These are phyloP conservation scores for Noctuana brunneofusca DNA, from an alignment of 2,888 invertebrate species.

Conservation along the genomic window DNA sequence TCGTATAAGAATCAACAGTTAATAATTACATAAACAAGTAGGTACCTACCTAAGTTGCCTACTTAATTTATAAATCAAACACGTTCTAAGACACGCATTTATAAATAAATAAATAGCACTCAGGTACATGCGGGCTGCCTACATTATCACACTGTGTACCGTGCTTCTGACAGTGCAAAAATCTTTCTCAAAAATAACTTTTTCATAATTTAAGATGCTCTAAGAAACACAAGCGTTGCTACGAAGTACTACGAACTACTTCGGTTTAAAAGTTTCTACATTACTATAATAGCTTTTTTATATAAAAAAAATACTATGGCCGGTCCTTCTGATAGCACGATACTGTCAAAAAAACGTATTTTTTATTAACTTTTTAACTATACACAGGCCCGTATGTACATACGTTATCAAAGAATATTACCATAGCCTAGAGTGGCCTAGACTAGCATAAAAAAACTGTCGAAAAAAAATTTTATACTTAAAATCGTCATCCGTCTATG, in stretches of 20 bases:
- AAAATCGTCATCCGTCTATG: too few species aligned
- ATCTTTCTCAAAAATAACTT: background rate
- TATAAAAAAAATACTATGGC: conserved; percentile 25
- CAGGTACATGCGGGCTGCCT: conserved; percentile 18
- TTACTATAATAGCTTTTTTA: conserved; percentile 15
- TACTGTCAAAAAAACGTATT: background rate
- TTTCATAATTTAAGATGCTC: conserved; percentile 2
- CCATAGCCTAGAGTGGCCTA: too few species aligned
- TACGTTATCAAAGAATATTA: too few species aligned
- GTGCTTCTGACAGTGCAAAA: conserved; percentile 25
- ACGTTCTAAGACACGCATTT: background rate
- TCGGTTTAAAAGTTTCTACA: conserved; percentile 6
- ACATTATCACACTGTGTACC: conserved; percentile 23
- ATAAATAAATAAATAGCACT: conserved; percentile 8
- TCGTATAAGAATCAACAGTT: too few species aligned
- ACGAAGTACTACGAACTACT: conserved; percentile 9
- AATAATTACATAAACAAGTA: background rate
- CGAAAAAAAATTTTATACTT: too few species aligned
- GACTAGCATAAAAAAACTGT: too few species aligned
- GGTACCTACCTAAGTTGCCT: background rate
- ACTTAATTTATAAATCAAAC: background rate
- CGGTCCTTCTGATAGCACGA: conserved; percentile 16
- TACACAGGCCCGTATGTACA: too few species aligned
- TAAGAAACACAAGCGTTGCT: conserved; percentile 23
- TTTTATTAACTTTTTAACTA: background rate